Evolutionary conservation across 2,797 vertebrate species (phyloP), one percentile per base, ranked within the genome.

Genomic region (Podargus strigoides): DNA sequence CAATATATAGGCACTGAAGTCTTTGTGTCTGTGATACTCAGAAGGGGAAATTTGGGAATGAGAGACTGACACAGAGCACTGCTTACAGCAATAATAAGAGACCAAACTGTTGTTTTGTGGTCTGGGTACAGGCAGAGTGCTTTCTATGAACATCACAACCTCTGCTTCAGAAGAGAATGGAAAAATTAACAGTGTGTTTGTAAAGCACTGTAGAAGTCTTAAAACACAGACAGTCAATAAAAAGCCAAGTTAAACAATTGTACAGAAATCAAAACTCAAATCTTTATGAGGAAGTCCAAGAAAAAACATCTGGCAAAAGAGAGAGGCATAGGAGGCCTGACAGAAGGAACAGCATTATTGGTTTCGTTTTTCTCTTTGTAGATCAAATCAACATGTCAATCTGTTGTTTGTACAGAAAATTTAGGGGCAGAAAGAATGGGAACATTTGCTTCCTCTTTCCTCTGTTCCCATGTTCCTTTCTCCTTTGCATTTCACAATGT

Each of bases 361-460:
- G 64, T 77, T 94, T 92, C n/a, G 78, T 53, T 96, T 96, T 93
- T 94, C 58, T 50, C 46, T 89, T 72, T 93, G 68, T 83, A 90
- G 47, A 79, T 64, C 83, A 69, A 60, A 88, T 27, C 2, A 1
- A 46, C 50, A 76, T 22, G 70, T 93, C 93, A 97, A 95, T 96
- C 94, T 97, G 94, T 88, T 96, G 77, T 89, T 97, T 95, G 81
- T 90, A 44, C 60, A 94, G 89, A 90, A 93, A 94, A 94, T 70
- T 3, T 50, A 18, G 30, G 44, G 39, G 59, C 93, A 82, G 64
- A 90, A 55, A 85, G 62, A 88, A 50, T 20, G 27, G 53, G 69
- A 80, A 87, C 66, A 81, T 94, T 64, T 91, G 83, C 10, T 49
- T 20, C 46, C 42, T 49, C 30, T 82, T 68, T 63, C 13, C 4